A percentile compares a stretch with the other conserved stretches of the same genome.
Conservation (phyloP, 2,113 vertebrate species). For the Colistium nudipinnis region DNA sequence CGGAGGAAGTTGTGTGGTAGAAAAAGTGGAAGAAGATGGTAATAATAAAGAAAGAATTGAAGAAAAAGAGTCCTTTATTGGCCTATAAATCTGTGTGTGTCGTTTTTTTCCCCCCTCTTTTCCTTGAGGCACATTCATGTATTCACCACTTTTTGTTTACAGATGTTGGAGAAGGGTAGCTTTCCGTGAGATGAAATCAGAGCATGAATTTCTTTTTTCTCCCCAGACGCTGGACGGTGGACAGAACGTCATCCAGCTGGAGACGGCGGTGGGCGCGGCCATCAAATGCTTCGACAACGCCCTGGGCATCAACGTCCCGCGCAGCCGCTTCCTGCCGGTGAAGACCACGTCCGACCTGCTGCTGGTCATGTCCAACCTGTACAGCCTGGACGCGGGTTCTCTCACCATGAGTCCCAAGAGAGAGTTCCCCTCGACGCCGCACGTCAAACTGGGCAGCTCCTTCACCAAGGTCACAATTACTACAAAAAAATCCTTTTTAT, state of each 20-base stretch:
- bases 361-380: conserved; percentile 99
- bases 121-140: not conserved
- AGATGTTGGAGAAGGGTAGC: no score
- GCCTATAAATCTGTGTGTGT: no score
- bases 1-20: no score
- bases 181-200: no score
- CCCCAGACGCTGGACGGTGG: conserved; percentile 94
- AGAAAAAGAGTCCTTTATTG: no score
- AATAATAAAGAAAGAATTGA: no score
- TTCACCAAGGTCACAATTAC: conserved; percentile 88
- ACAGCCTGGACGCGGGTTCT: conserved; percentile 96
- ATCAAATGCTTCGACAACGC: conserved; percentile 98
- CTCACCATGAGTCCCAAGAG: conserved; percentile 96
- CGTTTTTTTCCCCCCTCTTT: not conserved
- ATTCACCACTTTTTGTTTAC: no score
- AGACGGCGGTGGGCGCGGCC: conserved; percentile 97
- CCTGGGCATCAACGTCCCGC: conserved; percentile 96
- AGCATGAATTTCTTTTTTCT: not conserved
- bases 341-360: conserved; percentile 98
- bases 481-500: no score
- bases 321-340: conserved; percentile 97
- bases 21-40: no score
- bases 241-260: conserved; percentile 96
- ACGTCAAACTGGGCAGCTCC: conserved; percentile 97
- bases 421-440: conserved; percentile 95